These are phyloP conservation scores for Cephus spinipes DNA, from an alignment of 2,888 invertebrate species.

Conservation along the genomic window DNA sequence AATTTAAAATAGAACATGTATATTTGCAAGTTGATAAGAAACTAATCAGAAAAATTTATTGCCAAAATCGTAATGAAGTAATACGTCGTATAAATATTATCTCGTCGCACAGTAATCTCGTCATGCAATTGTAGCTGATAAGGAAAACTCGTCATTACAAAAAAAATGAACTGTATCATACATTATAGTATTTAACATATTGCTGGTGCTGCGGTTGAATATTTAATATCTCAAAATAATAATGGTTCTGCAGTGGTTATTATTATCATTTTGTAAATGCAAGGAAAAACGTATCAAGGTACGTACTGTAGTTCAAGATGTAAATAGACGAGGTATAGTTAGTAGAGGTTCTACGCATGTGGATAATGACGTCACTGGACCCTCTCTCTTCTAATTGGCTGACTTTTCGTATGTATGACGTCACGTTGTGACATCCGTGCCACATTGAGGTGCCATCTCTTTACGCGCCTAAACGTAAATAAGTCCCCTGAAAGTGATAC, in stretches of 20 bases:
- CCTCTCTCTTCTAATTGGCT: too few species aligned
- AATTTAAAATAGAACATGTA: neutral
- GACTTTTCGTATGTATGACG: too few species aligned
- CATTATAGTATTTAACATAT: neutral
- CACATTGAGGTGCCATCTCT: too few species aligned
- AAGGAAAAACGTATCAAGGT: neutral
- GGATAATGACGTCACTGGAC: too few species aligned
- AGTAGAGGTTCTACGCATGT: too few species aligned
- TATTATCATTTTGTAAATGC: neutral
- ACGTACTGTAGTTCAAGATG: neutral
- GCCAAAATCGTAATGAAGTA: too few species aligned
- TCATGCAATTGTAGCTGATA: neutral
- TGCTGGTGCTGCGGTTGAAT: neutral
- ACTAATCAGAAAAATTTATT: neutral
- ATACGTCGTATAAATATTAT: neutral
- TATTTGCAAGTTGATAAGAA: neutral
- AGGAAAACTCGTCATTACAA: too few species aligned
- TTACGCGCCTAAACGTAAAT: too few species aligned
- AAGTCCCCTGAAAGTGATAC: too few species aligned
- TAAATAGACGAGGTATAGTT: too few species aligned
- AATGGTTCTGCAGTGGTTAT: neutral
- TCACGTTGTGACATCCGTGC: too few species aligned
- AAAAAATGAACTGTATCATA: neutral
- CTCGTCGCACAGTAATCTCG: neutral
- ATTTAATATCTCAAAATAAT: neutral